Conservation (phyloP, 2,797 vertebrate genomes). For the Bucorvus abyssinicus region DNA sequence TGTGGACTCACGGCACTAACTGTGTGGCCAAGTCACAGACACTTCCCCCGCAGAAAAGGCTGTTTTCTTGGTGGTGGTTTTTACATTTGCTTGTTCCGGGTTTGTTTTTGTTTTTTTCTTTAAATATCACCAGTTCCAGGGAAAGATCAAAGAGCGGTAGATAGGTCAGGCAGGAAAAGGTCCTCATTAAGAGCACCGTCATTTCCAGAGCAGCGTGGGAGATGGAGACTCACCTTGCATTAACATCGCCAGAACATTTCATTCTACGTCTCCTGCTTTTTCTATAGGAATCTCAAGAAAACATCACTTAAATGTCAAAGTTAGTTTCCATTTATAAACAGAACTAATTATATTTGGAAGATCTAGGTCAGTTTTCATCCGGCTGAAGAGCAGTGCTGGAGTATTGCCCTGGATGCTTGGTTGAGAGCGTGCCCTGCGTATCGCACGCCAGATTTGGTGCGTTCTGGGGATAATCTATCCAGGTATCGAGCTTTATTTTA, state of each 20-base stretch:
- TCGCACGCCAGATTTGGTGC: background rate
- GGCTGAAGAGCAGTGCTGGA: background rate
- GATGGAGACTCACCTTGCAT: background rate
- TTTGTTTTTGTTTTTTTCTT: background rate
- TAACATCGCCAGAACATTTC: background rate
- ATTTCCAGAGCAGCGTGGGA: background rate
- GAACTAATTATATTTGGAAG: slow-evolving; percentile 45
- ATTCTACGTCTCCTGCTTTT: background rate
- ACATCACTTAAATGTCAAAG: slow-evolving; percentile 56
- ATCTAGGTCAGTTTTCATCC: slow-evolving; percentile 59
- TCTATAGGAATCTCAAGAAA: slow-evolving; percentile 13
- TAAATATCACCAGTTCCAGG: background rate
- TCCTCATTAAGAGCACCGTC: background rate
- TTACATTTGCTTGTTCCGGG: background rate
- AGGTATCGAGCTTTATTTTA: background rate
- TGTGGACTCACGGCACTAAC: fast-evolving
- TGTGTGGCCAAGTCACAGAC: background rate
- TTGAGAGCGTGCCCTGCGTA: background rate
- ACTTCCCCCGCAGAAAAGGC: background rate
- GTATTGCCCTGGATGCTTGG: background rate
- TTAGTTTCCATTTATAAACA: slow-evolving; percentile 61
- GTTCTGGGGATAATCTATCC: slow-evolving; percentile 3
- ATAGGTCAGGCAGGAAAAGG: background rate
- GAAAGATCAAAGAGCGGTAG: background rate
- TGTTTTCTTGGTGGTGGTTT: background rate